A percentile compares a stretch with the other conserved stretches of the same genome.
These are phyloP conservation scores for Oncorhynchus nerka DNA, from an alignment of 2,113 vertebrate genomes.

Conservation along the genomic window DNA sequence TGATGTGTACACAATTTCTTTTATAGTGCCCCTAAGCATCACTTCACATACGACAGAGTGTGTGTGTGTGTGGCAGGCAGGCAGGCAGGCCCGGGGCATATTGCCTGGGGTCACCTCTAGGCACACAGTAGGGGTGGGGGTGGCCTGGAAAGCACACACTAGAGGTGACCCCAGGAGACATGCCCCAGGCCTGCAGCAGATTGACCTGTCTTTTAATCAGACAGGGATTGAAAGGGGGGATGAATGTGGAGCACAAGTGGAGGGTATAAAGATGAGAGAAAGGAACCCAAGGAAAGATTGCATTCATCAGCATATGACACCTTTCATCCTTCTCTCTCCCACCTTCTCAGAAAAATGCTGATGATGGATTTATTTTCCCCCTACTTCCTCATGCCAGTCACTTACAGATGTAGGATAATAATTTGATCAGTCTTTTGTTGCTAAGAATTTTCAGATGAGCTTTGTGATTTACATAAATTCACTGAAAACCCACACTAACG, in stretches of 20 bases:
- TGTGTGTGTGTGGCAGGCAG: too few species aligned
- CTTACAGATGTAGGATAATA: background rate
- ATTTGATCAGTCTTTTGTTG: too few species aligned
- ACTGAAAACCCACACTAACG: too few species aligned
- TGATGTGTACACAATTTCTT: too few species aligned
- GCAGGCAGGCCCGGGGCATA: too few species aligned
- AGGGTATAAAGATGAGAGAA: conserved; percentile 9
- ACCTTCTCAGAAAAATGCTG: conserved; percentile 42
- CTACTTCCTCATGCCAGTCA: conserved; percentile 29
- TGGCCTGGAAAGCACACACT: too few species aligned
- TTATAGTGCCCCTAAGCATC: too few species aligned
- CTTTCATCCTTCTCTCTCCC: conserved; percentile 41
- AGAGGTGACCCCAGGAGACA: conserved; percentile 16
- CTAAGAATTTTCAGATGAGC: too few species aligned
- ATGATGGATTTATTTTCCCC: conserved; percentile 30
- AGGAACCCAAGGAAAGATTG: conserved; percentile 12
- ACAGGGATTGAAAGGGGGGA: conserved; percentile 31
- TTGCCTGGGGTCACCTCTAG: too few species aligned
- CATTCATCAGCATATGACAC: conserved; percentile 35
- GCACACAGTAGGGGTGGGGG: too few species aligned
- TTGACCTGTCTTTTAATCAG: conserved; percentile 42
- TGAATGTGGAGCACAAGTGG: conserved; percentile 24
- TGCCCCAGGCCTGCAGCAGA: conserved; percentile 21
- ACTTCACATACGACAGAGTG: too few species aligned
- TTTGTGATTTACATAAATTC: too few species aligned